These are phyloP conservation scores for Macrophya alboannulata DNA, from an alignment of 2,888 invertebrate genomes.

Conservation along the genomic window DNA sequence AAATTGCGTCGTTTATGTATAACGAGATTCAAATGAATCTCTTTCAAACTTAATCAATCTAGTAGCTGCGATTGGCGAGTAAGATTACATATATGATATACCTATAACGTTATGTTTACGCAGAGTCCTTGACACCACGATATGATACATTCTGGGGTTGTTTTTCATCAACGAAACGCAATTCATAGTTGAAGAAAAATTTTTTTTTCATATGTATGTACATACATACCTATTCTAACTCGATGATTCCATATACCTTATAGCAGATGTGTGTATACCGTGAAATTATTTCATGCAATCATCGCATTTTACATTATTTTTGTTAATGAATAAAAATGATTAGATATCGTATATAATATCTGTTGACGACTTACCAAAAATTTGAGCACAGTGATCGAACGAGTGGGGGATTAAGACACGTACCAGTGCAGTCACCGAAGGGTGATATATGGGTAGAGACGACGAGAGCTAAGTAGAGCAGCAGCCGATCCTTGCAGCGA, in stretches of 20 bases:
- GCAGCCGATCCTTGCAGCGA: constrained; percentile 10
- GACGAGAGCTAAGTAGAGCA: neutral
- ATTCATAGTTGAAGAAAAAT: neutral
- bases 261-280: neutral
- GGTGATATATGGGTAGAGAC: neutral
- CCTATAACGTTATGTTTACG: neutral
- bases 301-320: neutral
- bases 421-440: neutral
- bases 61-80: neutral
- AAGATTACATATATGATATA: neutral
- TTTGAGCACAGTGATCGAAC: neutral
- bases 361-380: neutral
- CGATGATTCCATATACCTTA: neutral
- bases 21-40: neutral
- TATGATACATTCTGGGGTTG: neutral
- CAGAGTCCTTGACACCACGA: neutral
- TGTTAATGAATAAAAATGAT: neutral
- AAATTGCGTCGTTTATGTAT: constrained; percentile 2
- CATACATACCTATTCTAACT: too few relatives aligned
- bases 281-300: neutral
- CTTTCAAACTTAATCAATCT: neutral
- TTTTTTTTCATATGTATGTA: neutral
- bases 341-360: neutral
- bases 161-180: neutral
- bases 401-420: neutral